Evolutionary conservation across 2,888 invertebrate genomes (phyloP).

Genomic region (Corythucha ciliata): DNA sequence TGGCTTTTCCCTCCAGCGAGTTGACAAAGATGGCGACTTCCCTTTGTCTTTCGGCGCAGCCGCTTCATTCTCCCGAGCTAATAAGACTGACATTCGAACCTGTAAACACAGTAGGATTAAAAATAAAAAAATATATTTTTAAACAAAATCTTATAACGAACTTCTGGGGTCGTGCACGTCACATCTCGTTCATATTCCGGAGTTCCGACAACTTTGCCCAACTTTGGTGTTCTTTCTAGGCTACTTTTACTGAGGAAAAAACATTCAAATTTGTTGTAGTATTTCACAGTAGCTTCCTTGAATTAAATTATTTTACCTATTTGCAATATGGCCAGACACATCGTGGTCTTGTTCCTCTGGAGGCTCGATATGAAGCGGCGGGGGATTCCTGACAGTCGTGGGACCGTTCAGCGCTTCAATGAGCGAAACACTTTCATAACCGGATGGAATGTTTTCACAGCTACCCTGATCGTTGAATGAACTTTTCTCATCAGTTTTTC

Average conservation of each 20-base stretch:
- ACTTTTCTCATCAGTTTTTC: neutral
- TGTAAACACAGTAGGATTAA: constrained; percentile 36
- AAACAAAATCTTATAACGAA: constrained; percentile 37
- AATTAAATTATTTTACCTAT: too few species aligned
- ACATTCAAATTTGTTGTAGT: too few species aligned
- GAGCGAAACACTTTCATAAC: constrained; percentile 87
- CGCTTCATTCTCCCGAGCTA: constrained; percentile 54
- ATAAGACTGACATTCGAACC: constrained; percentile 63
- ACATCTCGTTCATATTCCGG: constrained; percentile 40
- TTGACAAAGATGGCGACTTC: constrained; percentile 31
- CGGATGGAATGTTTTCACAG: constrained; percentile 78
- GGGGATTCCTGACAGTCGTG: constrained; percentile 46
- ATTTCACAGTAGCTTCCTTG: too few species aligned
- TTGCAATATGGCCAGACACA: constrained; percentile 15
- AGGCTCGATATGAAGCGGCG: constrained; percentile 20
- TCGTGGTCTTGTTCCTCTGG: constrained; percentile 49
- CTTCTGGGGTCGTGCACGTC: constrained; percentile 47
- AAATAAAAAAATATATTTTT: neutral
- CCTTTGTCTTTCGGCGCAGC: constrained; percentile 29
- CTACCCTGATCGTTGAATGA: constrained; percentile 47
- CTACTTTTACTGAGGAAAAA: constrained; percentile 40
- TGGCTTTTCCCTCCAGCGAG: constrained; percentile 23
- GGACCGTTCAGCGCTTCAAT: constrained; percentile 95
- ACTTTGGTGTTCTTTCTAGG: constrained; percentile 48
- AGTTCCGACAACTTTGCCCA: constrained; percentile 43